phyloP scores from a whole-genome alignment of 2,888 invertebrate species.

The Branchipolynoe longqiensis region DNA sequence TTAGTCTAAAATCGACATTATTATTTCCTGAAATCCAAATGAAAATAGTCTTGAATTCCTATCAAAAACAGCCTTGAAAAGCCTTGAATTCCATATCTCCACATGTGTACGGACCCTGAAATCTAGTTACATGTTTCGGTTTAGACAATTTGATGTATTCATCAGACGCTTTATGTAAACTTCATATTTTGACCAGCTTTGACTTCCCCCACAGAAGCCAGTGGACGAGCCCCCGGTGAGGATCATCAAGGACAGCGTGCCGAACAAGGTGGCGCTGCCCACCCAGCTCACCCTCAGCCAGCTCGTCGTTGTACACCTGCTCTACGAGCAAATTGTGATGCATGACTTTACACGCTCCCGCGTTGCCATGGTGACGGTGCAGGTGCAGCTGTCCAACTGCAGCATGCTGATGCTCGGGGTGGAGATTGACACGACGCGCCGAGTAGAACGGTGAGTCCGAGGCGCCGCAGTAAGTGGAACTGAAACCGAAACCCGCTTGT shows the following conservation, averaged over 20 bases:
- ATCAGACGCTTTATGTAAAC: too few relatives aligned
- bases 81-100: too few relatives aligned
- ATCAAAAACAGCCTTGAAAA: too few relatives aligned
- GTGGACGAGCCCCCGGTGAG: conserved; percentile 80
- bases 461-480: too few relatives aligned
- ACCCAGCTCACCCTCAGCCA: conserved; percentile 82
- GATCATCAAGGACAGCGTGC: conserved; percentile 73
- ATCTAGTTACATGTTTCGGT: too few relatives aligned
- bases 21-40: too few relatives aligned
- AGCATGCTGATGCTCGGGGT: conserved; percentile 16
- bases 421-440: conserved; percentile 46
- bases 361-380: conserved; percentile 65
- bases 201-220: conserved; percentile 16
- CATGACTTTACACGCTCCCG: conserved; percentile 85
- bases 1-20: too few relatives aligned
- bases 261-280: conserved; percentile 70
- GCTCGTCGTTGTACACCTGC: conserved; percentile 85
- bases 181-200: neutral
- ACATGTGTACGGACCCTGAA: too few relatives aligned
- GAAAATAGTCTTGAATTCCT: too few relatives aligned
- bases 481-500: too few relatives aligned
- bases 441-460: conserved; percentile 46
- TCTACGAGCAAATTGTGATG: conserved; percentile 84
- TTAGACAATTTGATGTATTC: too few relatives aligned
- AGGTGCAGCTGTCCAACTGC: conserved; percentile 55